These are phyloP conservation scores for Bombus terrestris DNA, from an alignment of 1,140 invertebrate species.

Conservation along the genomic window DNA sequence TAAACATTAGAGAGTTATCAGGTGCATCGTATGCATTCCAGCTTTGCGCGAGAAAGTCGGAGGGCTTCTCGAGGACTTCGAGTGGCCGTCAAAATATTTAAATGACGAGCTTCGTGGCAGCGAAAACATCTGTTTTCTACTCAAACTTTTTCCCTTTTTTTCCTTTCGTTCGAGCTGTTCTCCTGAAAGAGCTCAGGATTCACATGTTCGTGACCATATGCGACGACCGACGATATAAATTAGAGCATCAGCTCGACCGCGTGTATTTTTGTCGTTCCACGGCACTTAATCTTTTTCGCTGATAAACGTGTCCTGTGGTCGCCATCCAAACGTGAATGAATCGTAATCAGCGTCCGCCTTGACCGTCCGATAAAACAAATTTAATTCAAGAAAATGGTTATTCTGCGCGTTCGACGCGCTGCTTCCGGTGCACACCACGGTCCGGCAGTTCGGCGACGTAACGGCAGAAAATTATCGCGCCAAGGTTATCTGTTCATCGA, in stretches of 20 bases:
- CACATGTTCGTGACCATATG: constrained; percentile 56
- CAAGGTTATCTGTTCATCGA: too few relatives aligned
- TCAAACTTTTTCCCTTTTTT: background rate
- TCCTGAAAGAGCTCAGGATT: constrained; percentile 13
- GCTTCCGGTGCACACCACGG: background rate
- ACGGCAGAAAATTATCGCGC: background rate
- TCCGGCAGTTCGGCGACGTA: too few relatives aligned
- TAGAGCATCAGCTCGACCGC: background rate
- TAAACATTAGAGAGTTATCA: constrained; percentile 14
- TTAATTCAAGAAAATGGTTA: constrained; percentile 18
- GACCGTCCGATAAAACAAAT: constrained; percentile 8
- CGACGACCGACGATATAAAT: constrained; percentile 42
- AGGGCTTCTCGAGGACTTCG: constrained; percentile 12
- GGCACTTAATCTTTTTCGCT: constrained; percentile 49
- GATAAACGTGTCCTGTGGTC: constrained; percentile 58
- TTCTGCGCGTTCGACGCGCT: background rate
- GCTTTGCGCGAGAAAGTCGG: constrained; percentile 4
- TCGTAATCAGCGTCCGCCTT: constrained; percentile 28
- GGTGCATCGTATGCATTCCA: constrained; percentile 23
- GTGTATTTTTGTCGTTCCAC: constrained; percentile 38
- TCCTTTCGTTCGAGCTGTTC: too few relatives aligned
- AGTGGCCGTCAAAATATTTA: constrained; percentile 59
- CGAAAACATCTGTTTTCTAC: constrained; percentile 54
- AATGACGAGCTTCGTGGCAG: constrained; percentile 23
- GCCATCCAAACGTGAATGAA: constrained; percentile 25